Percentiles rank a stretch among this genome's conserved stretches.
phyloP scores from a whole-genome alignment of 2,888 invertebrate genomes.

The Ramazzottius varieornatus region DNA sequence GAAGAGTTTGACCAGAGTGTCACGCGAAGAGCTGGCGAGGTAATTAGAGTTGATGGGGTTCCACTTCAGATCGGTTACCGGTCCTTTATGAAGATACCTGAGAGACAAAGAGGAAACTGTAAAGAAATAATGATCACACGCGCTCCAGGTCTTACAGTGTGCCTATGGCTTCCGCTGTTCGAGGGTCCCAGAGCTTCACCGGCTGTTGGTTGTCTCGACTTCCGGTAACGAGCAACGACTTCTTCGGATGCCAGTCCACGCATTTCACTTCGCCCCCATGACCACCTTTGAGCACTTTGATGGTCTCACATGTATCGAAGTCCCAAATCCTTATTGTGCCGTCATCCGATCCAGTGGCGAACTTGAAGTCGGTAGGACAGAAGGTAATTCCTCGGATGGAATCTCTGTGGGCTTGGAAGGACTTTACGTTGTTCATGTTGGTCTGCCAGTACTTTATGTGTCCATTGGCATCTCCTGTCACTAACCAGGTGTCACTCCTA shows the following conservation, averaged over 20 bases:
- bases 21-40: slow-evolving; percentile 89
- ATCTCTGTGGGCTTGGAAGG: slow-evolving; percentile 99
- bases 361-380: slow-evolving; percentile 92
- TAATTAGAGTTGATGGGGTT: slow-evolving; percentile 88
- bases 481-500: slow-evolving; percentile 98
- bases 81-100: slow-evolving; percentile 92
- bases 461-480: slow-evolving; percentile 91
- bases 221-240: slow-evolving; percentile 81
- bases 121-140: slow-evolving; percentile 1
- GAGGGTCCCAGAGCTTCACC: slow-evolving; percentile 96
- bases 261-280: slow-evolving; percentile 97
- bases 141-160: slow-evolving; percentile 41
- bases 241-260: slow-evolving; percentile 98
- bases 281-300: slow-evolving; percentile 26
- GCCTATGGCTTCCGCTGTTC: slow-evolving; percentile 70
- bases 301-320: slow-evolving; percentile 48
- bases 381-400: slow-evolving; percentile 95
- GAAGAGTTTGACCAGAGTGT: slow-evolving; percentile 85
- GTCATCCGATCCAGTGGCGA: slow-evolving; percentile 97
- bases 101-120: slow-evolving; percentile 6
- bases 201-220: slow-evolving; percentile 99
- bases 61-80: slow-evolving; percentile 98
- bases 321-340: slow-evolving; percentile 97
- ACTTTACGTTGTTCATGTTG: slow-evolving; percentile 99
- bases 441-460: slow-evolving; percentile 99